Conservation (phyloP, 2,797 vertebrate genomes). For the Galago senegalensis region DNA sequence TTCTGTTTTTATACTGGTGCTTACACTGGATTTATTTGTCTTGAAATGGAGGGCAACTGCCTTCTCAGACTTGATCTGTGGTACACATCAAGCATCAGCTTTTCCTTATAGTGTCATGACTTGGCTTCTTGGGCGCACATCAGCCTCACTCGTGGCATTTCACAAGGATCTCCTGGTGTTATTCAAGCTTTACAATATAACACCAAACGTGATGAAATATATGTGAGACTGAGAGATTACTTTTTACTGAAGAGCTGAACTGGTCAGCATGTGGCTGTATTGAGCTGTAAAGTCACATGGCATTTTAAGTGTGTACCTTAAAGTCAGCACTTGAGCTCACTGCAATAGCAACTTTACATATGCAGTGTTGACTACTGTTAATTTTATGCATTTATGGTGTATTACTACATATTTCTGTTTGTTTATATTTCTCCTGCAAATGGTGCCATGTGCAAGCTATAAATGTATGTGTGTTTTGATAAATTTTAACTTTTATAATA, state of each 20-base stretch:
- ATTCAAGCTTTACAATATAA: not conserved
- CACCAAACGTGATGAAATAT: not conserved
- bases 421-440: not conserved
- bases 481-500: not conserved
- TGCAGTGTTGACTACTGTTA: not conserved
- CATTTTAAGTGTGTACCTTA: not conserved
- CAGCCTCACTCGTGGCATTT: not conserved
- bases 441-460: not conserved
- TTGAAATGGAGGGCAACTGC: not conserved
- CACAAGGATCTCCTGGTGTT: not conserved
- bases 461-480: not conserved
- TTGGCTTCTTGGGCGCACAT: not conserved
- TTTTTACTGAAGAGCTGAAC: not conserved
- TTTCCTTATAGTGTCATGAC: not conserved
- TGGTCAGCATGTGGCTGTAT: not conserved
- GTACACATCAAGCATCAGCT: too few relatives aligned
- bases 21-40: not conserved
- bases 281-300: not conserved
- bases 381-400: not conserved
- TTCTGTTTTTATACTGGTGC: not conserved
- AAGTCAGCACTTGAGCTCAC: not conserved
- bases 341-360: not conserved
- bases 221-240: not conserved
- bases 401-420: not conserved
- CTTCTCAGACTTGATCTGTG: not conserved